These are phyloP conservation scores for Emys orbicularis DNA, from an alignment of 2,797 vertebrate genomes.

Conservation along the genomic window DNA sequence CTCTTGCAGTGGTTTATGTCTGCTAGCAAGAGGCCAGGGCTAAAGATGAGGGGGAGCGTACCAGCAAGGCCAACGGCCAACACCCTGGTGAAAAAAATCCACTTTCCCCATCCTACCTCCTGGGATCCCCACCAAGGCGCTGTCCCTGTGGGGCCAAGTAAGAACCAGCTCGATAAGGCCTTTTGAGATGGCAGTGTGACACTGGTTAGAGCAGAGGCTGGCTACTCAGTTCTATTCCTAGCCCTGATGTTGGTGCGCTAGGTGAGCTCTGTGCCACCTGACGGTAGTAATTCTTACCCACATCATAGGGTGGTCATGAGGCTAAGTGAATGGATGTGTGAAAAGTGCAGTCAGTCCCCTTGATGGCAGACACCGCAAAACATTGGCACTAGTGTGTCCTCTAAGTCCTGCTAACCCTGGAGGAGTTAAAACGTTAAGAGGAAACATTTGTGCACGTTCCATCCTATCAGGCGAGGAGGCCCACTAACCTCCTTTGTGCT, in stretches of 20 bases:
- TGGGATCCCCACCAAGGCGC: background rate
- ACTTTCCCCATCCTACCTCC: accelerated
- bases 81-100: background rate
- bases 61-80: background rate
- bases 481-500: background rate
- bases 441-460: background rate
- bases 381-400: background rate
- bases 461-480: background rate
- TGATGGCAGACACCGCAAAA: background rate
- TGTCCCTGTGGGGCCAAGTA: background rate
- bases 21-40: background rate
- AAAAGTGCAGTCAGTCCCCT: background rate
- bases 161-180: background rate
- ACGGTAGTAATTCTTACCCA: background rate
- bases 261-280: background rate
- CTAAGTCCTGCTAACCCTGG: background rate
- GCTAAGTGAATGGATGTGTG: background rate
- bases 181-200: background rate
- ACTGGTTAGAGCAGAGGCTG: background rate
- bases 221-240: background rate
- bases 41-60: background rate
- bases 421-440: background rate
- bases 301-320: background rate
- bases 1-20: background rate
- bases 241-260: background rate